Percentiles rank a stretch among this genome's conserved stretches.
Evolutionary conservation across 2,113 vertebrate genomes (phyloP).

Genomic region (Ophiodon elongatus): DNA sequence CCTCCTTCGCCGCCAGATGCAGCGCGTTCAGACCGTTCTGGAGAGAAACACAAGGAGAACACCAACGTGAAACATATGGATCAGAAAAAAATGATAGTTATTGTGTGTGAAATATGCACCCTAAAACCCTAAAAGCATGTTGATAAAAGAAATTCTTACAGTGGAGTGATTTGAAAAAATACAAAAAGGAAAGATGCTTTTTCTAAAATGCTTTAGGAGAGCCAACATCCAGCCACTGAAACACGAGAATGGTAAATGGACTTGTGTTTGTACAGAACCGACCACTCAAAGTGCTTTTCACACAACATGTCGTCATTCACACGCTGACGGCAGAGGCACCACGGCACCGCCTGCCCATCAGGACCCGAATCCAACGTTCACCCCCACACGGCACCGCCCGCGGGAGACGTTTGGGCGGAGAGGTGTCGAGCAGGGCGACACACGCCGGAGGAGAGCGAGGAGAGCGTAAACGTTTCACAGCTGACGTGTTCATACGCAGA

Average conservation of each 20-base stretch:
- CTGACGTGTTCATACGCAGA: conserved; percentile 2
- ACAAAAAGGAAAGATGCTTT: not conserved
- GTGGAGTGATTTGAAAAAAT: not conserved
- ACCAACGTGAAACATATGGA: not conserved
- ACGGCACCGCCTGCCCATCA: not conserved
- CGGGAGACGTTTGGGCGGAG: not conserved
- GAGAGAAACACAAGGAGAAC: conserved; percentile 37
- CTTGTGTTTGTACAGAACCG: too few relatives aligned
- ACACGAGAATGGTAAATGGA: not conserved
- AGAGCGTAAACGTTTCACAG: conserved; percentile 10
- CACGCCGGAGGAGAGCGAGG: too few relatives aligned
- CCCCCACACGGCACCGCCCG: not conserved
- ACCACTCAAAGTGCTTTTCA: not conserved
- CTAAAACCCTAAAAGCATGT: not conserved
- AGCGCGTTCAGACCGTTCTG: conserved; percentile 98
- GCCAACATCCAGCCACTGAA: not conserved
- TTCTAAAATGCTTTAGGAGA: not conserved
- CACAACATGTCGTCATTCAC: not conserved
- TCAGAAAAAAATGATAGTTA: not conserved
- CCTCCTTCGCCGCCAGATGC: conserved; percentile 97
- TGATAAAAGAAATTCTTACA: not conserved
- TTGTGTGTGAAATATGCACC: not conserved
- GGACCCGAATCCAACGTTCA: not conserved
- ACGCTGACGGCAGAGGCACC: not conserved
- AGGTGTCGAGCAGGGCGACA: too few relatives aligned